These are phyloP conservation scores for Rhodophaea formosa DNA, from an alignment of 2,888 invertebrate species.

Conservation along the genomic window DNA sequence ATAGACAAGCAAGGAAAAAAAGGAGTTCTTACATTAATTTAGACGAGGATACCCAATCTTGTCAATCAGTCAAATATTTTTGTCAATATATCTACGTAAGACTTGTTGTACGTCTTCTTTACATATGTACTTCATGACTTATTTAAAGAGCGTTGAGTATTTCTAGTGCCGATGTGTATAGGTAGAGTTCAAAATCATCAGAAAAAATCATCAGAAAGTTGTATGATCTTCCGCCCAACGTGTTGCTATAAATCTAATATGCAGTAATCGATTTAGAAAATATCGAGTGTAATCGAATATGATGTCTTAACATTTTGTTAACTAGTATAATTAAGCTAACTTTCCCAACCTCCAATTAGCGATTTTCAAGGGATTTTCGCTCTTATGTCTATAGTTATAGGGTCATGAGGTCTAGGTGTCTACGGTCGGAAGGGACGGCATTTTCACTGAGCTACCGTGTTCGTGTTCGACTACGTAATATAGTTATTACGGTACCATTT, in stretches of 20 bases:
- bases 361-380: conserved; percentile 10
- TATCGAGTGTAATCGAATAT: conserved; percentile 29
- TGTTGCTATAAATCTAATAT: conserved; percentile 23
- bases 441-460: conserved; percentile 11
- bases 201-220: neutral
- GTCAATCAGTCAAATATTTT: too few relatives aligned
- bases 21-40: too few relatives aligned
- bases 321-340: conserved; percentile 36
- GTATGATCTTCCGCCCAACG: conserved; percentile 18
- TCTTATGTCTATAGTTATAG: conserved; percentile 9
- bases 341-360: conserved; percentile 43
- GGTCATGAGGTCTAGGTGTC: neutral
- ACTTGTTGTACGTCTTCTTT: too few relatives aligned
- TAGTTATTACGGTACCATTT: conserved; percentile 10
- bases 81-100: too few relatives aligned
- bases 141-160: too few relatives aligned
- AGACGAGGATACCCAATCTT: too few relatives aligned
- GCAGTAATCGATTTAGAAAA: conserved; percentile 23
- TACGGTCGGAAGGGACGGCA: neutral
- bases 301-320: conserved; percentile 39
- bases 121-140: too few relatives aligned
- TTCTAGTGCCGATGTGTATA: too few relatives aligned
- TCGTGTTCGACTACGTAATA: conserved; percentile 7
- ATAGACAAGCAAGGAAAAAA: too few relatives aligned
- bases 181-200: too few relatives aligned